phyloP scores from a whole-genome alignment of 2,797 vertebrate species.

The Salmo trutta region DNA sequence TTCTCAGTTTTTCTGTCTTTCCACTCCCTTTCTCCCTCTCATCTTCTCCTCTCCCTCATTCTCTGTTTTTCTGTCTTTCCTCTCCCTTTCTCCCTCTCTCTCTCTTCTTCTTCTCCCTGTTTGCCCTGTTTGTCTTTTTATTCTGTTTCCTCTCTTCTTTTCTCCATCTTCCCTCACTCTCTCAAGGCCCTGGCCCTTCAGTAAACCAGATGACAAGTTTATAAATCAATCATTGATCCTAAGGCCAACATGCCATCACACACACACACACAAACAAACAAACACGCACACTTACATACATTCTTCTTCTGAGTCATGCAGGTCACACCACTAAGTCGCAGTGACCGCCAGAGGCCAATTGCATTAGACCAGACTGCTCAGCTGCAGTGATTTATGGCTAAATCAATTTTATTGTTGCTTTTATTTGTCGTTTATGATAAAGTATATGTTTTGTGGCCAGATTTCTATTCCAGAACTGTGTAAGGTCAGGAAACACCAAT shows the following conservation, averaged over 20 bases:
- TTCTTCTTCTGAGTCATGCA: slow-evolving; percentile 26
- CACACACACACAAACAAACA: slow-evolving; percentile 29
- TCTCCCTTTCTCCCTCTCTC: slow-evolving; percentile 28
- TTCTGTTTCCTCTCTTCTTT: slow-evolving; percentile 8
- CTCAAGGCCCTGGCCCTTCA: slow-evolving; percentile 41
- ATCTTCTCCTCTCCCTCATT: background rate
- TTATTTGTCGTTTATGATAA: slow-evolving; percentile 72
- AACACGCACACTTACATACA: slow-evolving; percentile 7
- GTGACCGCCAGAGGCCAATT: slow-evolving; percentile 53
- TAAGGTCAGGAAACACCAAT: slow-evolving; percentile 57
- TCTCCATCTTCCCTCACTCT: slow-evolving; percentile 33
- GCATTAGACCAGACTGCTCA: slow-evolving; percentile 61
- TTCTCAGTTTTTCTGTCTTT: too few species aligned
- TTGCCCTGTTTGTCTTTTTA: background rate
- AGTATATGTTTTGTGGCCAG: slow-evolving; percentile 55
- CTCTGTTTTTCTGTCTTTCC: background rate
- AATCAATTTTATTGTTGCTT: slow-evolving; percentile 71
- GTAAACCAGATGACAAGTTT: slow-evolving; percentile 60
- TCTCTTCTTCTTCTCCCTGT: background rate
- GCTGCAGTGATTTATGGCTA: slow-evolving; percentile 65
- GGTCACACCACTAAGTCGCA: slow-evolving; percentile 40
- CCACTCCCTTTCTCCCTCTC: slow-evolving; percentile 23
- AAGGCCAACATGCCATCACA: slow-evolving; percentile 40
- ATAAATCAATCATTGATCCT: slow-evolving; percentile 64
- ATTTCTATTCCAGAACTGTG: slow-evolving; percentile 60